Conservation (phyloP, 2,888 invertebrate species). For the Pristionchus arcanus region DNA sequence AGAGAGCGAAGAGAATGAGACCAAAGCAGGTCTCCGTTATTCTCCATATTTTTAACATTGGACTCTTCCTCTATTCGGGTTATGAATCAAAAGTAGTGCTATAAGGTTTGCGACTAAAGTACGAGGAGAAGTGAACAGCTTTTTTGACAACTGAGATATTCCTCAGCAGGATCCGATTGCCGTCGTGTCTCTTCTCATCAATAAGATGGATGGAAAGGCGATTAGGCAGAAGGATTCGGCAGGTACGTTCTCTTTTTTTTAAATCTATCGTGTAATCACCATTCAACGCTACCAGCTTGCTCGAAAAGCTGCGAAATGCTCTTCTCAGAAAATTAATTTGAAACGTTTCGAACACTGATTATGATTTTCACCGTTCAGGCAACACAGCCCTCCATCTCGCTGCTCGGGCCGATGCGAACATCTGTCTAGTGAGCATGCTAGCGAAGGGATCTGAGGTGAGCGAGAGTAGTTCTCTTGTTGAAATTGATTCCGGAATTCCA, state of each 20-base stretch:
- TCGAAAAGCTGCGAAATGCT: too few relatives aligned
- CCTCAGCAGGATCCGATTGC: constrained; percentile 67
- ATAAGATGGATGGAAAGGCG: constrained; percentile 55
- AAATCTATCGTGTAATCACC: too few relatives aligned
- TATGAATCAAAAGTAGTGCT: too few relatives aligned
- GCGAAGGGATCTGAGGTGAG: constrained; percentile 61
- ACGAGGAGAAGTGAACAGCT: too few relatives aligned
- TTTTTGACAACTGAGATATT: background rate
- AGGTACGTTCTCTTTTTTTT: background rate
- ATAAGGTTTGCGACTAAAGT: too few relatives aligned
- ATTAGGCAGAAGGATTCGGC: background rate
- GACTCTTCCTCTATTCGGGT: too few relatives aligned
- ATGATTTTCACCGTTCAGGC: constrained; percentile 65
- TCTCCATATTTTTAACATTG: constrained; percentile 52
- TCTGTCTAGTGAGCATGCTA: constrained; percentile 65
- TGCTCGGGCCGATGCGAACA: constrained; percentile 76
- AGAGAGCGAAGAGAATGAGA: too few relatives aligned
- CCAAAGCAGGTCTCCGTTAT: too few relatives aligned
- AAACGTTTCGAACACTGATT: background rate
- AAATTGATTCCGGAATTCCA: too few relatives aligned
- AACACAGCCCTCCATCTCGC: constrained; percentile 81
- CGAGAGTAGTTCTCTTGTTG: too few relatives aligned
- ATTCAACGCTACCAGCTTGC: too few relatives aligned
- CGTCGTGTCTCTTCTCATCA: constrained; percentile 64
- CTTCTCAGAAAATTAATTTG: too few relatives aligned